Conservation (phyloP, 2,888 invertebrate species). For the Blomia tropicalis region DNA sequence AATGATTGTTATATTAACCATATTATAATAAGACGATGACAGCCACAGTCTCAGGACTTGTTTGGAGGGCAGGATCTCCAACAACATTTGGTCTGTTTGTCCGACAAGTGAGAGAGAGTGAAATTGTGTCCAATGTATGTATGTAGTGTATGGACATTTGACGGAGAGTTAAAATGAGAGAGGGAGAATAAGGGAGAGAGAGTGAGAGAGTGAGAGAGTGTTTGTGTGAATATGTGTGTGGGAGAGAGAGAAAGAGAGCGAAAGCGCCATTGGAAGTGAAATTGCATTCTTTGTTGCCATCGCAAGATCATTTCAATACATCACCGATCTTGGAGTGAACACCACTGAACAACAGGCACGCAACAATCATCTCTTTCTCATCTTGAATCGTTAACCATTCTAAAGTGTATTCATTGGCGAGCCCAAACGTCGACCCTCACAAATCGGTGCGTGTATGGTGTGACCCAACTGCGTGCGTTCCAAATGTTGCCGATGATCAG, state of each 20-base stretch:
- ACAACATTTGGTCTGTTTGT: neutral
- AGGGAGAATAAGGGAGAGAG: no score
- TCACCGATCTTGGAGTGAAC: constrained; percentile 5
- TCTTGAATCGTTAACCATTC: no score
- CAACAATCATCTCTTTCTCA: no score
- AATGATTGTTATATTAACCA: constrained; percentile 14
- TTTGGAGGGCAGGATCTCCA: constrained; percentile 15
- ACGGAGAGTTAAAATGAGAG: no score
- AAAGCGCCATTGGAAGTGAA: constrained; percentile 2
- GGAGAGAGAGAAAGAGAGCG: neutral
- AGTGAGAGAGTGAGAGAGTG: no score
- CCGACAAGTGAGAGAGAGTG: neutral
- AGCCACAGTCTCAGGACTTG: constrained; percentile 1
- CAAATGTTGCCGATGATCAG: constrained; percentile 5
- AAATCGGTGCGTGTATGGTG: no score
- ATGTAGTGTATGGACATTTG: no score
- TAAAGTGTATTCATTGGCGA: no score
- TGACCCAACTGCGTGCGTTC: no score
- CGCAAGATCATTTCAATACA: constrained; percentile 15
- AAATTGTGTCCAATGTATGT: no score
- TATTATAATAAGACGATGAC: constrained; percentile 15
- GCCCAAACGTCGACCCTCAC: no score
- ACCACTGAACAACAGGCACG: neutral
- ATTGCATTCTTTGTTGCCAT: constrained; percentile 14
- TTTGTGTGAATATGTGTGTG: no score